phyloP scores from a whole-genome alignment of 2,113 vertebrate genomes.

The Syngnathus floridae region DNA sequence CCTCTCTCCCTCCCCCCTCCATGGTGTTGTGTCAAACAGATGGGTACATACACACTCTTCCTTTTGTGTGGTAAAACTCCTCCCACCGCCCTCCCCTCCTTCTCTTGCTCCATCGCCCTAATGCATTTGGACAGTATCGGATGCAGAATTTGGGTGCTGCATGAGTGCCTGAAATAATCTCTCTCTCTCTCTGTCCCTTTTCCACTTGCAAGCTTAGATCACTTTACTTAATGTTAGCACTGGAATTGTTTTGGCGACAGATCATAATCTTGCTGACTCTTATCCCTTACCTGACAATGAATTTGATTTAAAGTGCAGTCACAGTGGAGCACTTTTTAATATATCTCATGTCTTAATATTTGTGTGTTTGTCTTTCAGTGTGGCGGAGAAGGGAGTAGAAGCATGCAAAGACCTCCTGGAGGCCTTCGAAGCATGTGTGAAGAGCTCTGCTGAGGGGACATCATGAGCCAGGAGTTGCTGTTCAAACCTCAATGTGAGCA shows the following conservation, averaged over 20 bases:
- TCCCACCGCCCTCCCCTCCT: conserved; percentile 4
- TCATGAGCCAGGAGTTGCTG: conserved; percentile 56
- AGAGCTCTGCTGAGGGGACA: conserved; percentile 58
- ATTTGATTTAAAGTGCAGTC: background rate
- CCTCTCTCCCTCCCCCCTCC: conserved; percentile 7
- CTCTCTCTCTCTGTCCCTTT: background rate
- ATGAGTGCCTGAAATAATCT: conserved; percentile 44
- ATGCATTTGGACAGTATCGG: conserved; percentile 54
- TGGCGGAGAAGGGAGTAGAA: conserved; percentile 66
- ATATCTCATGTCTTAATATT: background rate
- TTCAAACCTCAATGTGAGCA: conserved; percentile 54
- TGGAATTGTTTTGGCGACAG: conserved; percentile 18
- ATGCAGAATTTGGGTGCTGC: conserved; percentile 34
- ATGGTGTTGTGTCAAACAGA: conserved; percentile 32
- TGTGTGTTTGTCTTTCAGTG: conserved; percentile 39
- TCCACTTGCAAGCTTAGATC: background rate
- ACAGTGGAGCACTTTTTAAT: background rate
- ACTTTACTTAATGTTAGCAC: background rate
- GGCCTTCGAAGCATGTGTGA: conserved; percentile 72
- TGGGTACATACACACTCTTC: conserved; percentile 28
- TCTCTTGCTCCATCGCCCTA: conserved; percentile 58
- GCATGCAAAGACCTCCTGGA: conserved; percentile 73
- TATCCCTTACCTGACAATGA: background rate
- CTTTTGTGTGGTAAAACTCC: conserved; percentile 10
- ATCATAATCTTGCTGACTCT: background rate